These are phyloP conservation scores for Cetoscarus ocellatus DNA, from an alignment of 2,797 vertebrate species.

Conservation along the genomic window DNA sequence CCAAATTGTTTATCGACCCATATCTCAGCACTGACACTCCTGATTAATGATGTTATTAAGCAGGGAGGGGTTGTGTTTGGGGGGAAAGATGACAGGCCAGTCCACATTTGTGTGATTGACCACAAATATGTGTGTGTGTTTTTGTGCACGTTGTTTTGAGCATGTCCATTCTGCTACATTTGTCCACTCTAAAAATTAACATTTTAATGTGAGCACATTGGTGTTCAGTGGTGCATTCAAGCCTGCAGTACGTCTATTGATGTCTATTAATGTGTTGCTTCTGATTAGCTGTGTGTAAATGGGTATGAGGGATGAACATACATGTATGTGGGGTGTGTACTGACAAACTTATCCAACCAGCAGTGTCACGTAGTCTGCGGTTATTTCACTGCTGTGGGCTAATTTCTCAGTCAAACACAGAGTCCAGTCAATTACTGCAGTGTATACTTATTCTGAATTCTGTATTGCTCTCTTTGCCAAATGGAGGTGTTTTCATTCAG, in stretches of 20 bases:
- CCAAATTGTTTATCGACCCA: slow-evolving; percentile 85
- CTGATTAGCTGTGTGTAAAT: slow-evolving; percentile 14
- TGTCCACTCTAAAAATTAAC: slow-evolving; percentile 26
- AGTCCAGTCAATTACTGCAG: slow-evolving; percentile 48
- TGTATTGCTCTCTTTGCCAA: slow-evolving; percentile 38
- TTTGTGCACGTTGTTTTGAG: slow-evolving; percentile 36
- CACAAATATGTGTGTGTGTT: slow-evolving; percentile 37
- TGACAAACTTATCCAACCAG: slow-evolving; percentile 27
- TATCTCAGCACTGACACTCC: slow-evolving; percentile 70
- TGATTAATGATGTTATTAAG: slow-evolving; percentile 83
- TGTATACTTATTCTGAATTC: slow-evolving; percentile 36
- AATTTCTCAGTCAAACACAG: slow-evolving; percentile 38
- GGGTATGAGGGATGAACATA: slow-evolving; percentile 1
- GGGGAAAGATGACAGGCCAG: slow-evolving; percentile 65
- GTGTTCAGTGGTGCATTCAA: slow-evolving; percentile 31
- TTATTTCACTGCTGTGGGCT: slow-evolving; percentile 12
- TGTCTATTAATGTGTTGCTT: slow-evolving; percentile 20
- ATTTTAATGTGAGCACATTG: slow-evolving; percentile 33
- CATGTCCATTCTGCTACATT: slow-evolving; percentile 39
- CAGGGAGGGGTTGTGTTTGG: slow-evolving; percentile 62
- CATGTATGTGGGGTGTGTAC: slow-evolving; percentile 11
- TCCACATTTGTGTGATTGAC: slow-evolving; percentile 50
- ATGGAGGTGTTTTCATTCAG: slow-evolving; percentile 43
- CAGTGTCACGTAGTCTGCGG: slow-evolving; percentile 3
- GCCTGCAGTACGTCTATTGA: slow-evolving; percentile 27